Base-by-base conservation (phyloP, 2,113 vertebrate species). In the Silurus meridionalis region DNA sequence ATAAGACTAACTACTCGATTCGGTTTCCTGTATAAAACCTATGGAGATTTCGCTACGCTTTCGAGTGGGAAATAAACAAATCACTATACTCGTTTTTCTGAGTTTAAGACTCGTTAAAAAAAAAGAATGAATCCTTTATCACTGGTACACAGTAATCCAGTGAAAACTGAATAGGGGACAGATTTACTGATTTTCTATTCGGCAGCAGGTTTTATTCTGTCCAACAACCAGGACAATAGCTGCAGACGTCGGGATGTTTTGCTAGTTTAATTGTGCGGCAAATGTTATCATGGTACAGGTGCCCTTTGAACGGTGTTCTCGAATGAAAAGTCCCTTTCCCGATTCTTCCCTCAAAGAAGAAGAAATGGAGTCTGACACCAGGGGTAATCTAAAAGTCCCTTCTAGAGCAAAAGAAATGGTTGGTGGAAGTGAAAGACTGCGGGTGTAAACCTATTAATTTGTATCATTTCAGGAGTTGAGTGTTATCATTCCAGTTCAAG, bases 401-500 rank as follows among this genome's bases (percentile, higher is more conserved):
- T 53, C 72, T 85, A 66, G 88, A 90, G 90, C 89, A 87, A 80
- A 79, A 67, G 1, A 90, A 84, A 69, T 79, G 77, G 81, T 81
- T 83, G 82, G 50, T 80, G 66, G 71, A 89, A 86, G 60, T 66
- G 84, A 80, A 84, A 87, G 88, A 89, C 89, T 90, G 88, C 89
- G 83, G 79, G 86, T 88, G 81, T 90, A 91, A 90, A 90, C 90
- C 89, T 87, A 91, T 91, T 92, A 91, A 93, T 92, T 93, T 93
- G 90, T 90, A 91, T 92, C 87, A 92, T 90, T 93, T 87, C 53
- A 83, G 85, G 90, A 85, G 81, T 91, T 91, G 86, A 90, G 88
- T 88, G 91, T 91, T 92, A 93, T 94, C 93, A 90, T 90, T 94
- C 88, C 88, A 92, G 91, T 92, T 92, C 91, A 90, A 92, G 92